A percentile compares a stretch with the other conserved stretches of the same genome.
Conservation (phyloP, 2,888 invertebrate species). For the Leptopilina syphax region DNA sequence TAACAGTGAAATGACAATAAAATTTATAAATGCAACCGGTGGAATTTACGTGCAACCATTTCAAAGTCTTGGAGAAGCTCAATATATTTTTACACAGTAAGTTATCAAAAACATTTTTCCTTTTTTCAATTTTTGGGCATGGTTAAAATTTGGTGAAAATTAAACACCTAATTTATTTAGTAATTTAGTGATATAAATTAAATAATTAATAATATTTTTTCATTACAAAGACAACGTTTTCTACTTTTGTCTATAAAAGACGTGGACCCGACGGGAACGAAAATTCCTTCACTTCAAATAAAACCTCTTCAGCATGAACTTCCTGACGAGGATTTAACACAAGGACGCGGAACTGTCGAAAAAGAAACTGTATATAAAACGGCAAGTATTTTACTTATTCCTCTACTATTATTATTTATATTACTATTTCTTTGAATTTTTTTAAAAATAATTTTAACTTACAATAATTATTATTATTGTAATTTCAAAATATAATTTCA, state of each 20-base stretch:
- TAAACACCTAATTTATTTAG: no score
- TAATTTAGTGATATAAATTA: not conserved
- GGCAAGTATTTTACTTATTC: constrained; percentile 58
- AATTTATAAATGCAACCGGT: constrained; percentile 72
- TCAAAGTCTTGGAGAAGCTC: constrained; percentile 76
- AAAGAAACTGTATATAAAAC: constrained; percentile 67
- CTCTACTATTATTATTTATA: not conserved
- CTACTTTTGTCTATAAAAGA: constrained; percentile 64
- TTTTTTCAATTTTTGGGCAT: no score
- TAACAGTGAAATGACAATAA: constrained; percentile 64
- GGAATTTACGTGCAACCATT: constrained; percentile 76
- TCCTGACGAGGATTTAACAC: constrained; percentile 70
- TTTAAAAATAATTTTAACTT: no score
- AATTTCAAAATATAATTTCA: no score
- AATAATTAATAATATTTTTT: constrained; percentile 13
- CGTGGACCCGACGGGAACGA: constrained; percentile 55
- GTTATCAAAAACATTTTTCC: constrained; percentile 39
- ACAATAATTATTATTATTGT: no score
- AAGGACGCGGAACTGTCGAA: constrained; percentile 67
- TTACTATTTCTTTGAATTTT: not conserved
- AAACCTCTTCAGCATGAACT: constrained; percentile 68
- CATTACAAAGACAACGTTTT: constrained; percentile 64
- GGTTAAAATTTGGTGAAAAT: no score
- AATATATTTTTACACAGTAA: constrained; percentile 71
- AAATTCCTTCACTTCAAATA: constrained; percentile 56